Evolutionary conservation across 2,888 invertebrate species (phyloP).

Genomic region (Mythimna albipuncta): DNA sequence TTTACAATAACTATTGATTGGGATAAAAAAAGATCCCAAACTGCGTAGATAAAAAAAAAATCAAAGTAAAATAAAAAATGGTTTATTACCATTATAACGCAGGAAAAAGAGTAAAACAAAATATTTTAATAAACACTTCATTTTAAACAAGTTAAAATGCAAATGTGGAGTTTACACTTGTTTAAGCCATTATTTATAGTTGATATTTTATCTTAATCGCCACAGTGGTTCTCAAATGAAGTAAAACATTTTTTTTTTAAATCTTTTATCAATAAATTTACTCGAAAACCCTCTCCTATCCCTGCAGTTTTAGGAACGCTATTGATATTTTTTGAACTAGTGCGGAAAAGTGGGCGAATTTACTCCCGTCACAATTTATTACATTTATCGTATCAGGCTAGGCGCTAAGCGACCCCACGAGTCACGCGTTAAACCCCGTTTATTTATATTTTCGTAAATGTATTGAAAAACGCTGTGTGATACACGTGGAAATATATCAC

Average conservation of each 20-base stretch:
- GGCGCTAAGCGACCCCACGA: no score
- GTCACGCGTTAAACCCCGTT: no score
- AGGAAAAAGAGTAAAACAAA: constrained; percentile 17
- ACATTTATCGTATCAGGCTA: no score
- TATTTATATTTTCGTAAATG: no score
- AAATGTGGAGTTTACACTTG: background rate
- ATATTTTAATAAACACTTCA: constrained; percentile 23
- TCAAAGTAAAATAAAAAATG: background rate
- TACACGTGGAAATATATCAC: no score
- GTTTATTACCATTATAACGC: constrained; percentile 17
- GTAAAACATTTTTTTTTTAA: background rate
- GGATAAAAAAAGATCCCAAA: background rate
- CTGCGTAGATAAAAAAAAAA: background rate
- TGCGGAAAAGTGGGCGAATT: no score
- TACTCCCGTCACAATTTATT: no score
- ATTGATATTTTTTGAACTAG: no score
- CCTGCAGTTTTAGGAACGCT: no score
- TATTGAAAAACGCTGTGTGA: no score
- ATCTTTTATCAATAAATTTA: background rate
- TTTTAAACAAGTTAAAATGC: background rate
- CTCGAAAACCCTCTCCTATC: background rate
- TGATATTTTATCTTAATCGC: background rate
- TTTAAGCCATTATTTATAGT: constrained; percentile 14
- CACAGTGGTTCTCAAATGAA: constrained; percentile 30
- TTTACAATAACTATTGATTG: no score